Percentiles rank a stretch among this genome's conserved stretches.
phyloP scores from a whole-genome alignment of 2,113 vertebrate species.

The Cranoglanis bouderius region DNA sequence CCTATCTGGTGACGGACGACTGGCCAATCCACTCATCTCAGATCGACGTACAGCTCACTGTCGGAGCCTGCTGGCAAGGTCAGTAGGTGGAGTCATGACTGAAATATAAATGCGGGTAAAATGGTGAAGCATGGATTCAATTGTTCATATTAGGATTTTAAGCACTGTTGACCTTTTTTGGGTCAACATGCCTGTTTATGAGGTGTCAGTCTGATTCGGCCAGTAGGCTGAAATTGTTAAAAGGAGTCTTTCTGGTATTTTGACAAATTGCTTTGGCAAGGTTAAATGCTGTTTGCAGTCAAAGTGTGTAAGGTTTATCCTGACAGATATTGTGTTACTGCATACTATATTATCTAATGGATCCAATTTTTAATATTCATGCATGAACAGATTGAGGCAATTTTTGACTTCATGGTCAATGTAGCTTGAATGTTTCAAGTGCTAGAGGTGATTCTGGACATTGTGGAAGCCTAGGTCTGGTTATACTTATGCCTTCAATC shows the following conservation, averaged over 20 bases:
- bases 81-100: slow-evolving; percentile 38
- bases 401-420: neutral
- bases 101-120: neutral
- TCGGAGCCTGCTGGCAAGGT: slow-evolving; percentile 99
- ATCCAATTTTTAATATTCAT: slow-evolving; percentile 18
- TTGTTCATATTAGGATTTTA: neutral
- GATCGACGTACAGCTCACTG: slow-evolving; percentile 94
- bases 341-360: neutral
- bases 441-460: neutral
- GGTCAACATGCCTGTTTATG: neutral
- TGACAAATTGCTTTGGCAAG: neutral
- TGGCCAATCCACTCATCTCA: slow-evolving; percentile 98
- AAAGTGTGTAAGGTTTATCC: neutral
- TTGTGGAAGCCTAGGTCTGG: neutral
- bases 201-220: neutral
- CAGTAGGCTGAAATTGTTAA: neutral
- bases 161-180: neutral
- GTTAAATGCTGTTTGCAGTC: neutral
- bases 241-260: slow-evolving; percentile 1
- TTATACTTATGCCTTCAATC: neutral
- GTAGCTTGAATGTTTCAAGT: slow-evolving; percentile 6
- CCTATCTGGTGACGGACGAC: slow-evolving; percentile 97
- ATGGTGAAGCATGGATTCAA: neutral
- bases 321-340: neutral
- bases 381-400: slow-evolving; percentile 5